These are phyloP conservation scores for Pseudobourletiella spinata DNA, from an alignment of 1,140 invertebrate species.

Conservation along the genomic window DNA sequence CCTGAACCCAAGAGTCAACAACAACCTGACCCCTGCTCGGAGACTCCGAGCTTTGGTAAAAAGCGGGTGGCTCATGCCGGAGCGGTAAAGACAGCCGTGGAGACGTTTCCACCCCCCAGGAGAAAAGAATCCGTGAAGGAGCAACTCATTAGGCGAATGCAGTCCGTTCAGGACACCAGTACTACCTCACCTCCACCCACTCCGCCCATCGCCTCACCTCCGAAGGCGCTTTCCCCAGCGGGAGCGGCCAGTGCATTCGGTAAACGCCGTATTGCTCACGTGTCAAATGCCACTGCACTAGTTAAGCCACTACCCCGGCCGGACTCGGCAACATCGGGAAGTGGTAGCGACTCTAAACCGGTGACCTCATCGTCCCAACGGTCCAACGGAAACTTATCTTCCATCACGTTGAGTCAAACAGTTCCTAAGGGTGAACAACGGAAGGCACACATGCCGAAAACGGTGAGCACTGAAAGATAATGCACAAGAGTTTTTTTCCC, in stretches of 20 bases:
- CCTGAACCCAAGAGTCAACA: neutral
- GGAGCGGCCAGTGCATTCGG: neutral
- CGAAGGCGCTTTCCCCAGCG: neutral
- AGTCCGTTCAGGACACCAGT: neutral
- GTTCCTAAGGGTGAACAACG: neutral
- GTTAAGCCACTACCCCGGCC: neutral
- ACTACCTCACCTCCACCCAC: neutral
- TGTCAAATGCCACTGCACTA: conserved; percentile 2
- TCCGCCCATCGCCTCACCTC: neutral
- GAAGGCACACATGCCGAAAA: neutral
- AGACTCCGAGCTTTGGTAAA: neutral
- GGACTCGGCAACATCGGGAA: neutral
- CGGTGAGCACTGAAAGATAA: no score
- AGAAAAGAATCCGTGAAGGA: neutral
- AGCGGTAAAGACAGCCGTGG: neutral
- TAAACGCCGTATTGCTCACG: conserved; percentile 5
- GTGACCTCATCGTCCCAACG: no score
- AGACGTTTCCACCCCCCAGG: neutral
- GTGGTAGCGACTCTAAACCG: no score
- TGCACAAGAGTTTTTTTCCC: no score
- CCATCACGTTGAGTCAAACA: neutral
- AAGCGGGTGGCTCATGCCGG: neutral
- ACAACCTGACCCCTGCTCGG: neutral
- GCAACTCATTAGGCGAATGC: neutral
- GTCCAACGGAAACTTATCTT: neutral